Base-by-base conservation (phyloP, 2,797 vertebrate genomes). In the Tamandua tetradactyla region DNA sequence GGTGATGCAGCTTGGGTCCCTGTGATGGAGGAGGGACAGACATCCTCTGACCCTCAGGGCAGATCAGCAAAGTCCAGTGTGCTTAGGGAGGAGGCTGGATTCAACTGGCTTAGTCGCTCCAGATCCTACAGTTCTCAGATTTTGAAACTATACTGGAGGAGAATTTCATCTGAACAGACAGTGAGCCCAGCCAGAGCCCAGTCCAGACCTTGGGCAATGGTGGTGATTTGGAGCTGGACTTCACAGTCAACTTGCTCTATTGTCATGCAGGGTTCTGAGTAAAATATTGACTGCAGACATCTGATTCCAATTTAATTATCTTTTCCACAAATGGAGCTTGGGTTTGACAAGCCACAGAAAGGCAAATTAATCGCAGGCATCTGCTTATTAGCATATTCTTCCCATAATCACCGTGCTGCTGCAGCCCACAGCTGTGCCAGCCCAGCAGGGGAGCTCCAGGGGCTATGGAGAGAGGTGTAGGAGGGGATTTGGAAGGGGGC, bases 301-400 rank as follows among this genome's bases (percentile, higher is more conserved):
- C 80, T 32, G 64, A 87, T 61, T 95, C 59, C 35, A 23, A 66
- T 75, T 90, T 62, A 79, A 86, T 89, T 95, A 66, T 66, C 75
- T 94, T 94, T 64, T 74, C 69, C 94, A 93, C 87, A 92, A 92
- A 90, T 44, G 66, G 66, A 83, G 87, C 80, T n/a, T 66, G 80
- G 57, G 47, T 47, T 80, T 87, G 86, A 95, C 78, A 90, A 68
- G 40, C 69, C 42, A 68, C 68, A 78, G 88, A 87, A 89, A 95
- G 61, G 49, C 95, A 92, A 44, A 93, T 92, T 95, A 97, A 97
- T 96, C 62, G 25, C 89, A 13, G 81, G 90, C 96, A 89, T 96
- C 97, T 97, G 79, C 92, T 97, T 93, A 95, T 97, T 97, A 95
- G 74, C 97, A 96, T 9, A 17, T 71, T 94, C 69, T 78, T 97